Evolutionary conservation across 2,888 invertebrate species (phyloP).

Genomic region (Ormyrus labotus): DNA sequence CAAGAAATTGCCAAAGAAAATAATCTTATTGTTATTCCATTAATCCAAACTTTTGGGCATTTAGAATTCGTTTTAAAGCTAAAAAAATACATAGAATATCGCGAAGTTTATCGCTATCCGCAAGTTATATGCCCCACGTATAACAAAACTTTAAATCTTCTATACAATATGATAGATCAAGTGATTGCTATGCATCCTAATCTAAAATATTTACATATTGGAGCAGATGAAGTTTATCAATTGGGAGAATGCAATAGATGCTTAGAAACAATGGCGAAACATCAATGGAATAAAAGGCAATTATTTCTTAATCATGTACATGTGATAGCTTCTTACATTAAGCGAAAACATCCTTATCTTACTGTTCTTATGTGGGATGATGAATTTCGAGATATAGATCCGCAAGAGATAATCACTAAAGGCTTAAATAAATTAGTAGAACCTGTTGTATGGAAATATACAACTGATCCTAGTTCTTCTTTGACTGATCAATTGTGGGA

Average conservation of each 20-base stretch:
- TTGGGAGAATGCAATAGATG: constrained; percentile 82
- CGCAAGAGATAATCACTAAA: constrained; percentile 72
- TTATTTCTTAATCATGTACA: constrained; percentile 82
- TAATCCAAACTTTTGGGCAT: constrained; percentile 92
- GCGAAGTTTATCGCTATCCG: constrained; percentile 81
- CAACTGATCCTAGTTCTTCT: constrained; percentile 74
- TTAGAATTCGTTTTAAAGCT: constrained; percentile 88
- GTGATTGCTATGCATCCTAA: constrained; percentile 79
- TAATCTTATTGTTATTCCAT: constrained; percentile 84
- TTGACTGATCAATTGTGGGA: constrained; percentile 77
- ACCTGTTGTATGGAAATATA: constrained; percentile 86
- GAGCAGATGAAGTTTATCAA: constrained; percentile 89
- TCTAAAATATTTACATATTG: constrained; percentile 82
- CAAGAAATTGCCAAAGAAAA: constrained; percentile 77
- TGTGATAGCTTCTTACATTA: constrained; percentile 77
- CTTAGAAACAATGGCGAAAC: constrained; percentile 71
- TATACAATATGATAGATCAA: constrained; percentile 85
- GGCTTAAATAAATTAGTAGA: constrained; percentile 78
- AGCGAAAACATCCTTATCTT: constrained; percentile 76
- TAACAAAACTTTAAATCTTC: constrained; percentile 77
- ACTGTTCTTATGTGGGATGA: constrained; percentile 89
- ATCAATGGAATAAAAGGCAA: constrained; percentile 77
- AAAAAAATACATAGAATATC: constrained; percentile 80
- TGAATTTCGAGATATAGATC: constrained; percentile 81
- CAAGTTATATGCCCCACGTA: constrained; percentile 85